Percentiles rank a stretch among this genome's conserved stretches.
phyloP scores from a whole-genome alignment of 2,888 invertebrate genomes.

The Agonum fuliginosum region DNA sequence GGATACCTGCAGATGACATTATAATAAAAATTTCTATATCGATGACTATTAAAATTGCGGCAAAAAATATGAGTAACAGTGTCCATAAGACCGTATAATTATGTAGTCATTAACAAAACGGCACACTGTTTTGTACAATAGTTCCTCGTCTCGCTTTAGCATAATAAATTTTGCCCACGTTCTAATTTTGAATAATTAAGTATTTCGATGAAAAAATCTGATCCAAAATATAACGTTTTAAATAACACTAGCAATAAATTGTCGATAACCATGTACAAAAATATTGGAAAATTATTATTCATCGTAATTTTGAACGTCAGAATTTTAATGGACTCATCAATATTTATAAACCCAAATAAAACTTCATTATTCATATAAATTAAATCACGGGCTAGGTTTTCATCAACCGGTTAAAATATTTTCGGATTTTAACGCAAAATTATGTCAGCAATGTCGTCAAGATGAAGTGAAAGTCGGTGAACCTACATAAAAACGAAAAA shows the following conservation, averaged over 20 bases:
- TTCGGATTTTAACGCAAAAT: background rate
- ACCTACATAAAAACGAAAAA: background rate
- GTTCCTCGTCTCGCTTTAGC: background rate
- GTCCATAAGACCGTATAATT: background rate
- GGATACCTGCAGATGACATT: too few relatives aligned
- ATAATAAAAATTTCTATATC: too few relatives aligned
- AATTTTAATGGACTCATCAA: slow-evolving; percentile 35
- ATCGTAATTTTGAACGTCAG: slow-evolving; percentile 34
- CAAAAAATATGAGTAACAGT: background rate
- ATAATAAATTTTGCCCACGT: slow-evolving; percentile 35
- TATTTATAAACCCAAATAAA: slow-evolving; percentile 31
- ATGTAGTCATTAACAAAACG: background rate
- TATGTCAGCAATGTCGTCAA: background rate
- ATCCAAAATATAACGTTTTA: slow-evolving; percentile 11
- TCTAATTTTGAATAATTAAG: slow-evolving; percentile 32
- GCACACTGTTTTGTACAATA: slow-evolving; percentile 4
- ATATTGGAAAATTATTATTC: slow-evolving; percentile 41
- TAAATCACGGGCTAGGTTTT: slow-evolving; percentile 9
- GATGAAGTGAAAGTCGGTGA: background rate
- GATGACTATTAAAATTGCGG: background rate
- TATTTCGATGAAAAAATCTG: slow-evolving; percentile 16
- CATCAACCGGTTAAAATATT: background rate
- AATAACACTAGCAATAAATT: slow-evolving; percentile 26
- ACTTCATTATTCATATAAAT: slow-evolving; percentile 28
- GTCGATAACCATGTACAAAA: slow-evolving; percentile 7